Conservation (phyloP, 2,888 invertebrate species). For the Sinohyriopsis cumingii region DNA sequence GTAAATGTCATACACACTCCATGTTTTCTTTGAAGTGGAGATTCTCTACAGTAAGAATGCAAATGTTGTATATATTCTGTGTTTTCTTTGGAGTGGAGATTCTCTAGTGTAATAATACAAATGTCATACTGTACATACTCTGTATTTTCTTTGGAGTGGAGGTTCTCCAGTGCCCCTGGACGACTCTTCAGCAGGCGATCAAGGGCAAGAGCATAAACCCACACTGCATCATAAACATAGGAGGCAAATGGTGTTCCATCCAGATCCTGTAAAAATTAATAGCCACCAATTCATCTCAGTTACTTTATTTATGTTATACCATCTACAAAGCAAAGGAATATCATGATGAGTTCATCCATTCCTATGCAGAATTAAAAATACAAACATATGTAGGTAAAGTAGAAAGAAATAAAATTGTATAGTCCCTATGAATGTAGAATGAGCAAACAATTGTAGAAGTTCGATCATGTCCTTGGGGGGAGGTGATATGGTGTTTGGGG, state of each 20-base stretch:
- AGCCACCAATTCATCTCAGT: not conserved
- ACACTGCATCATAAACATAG: conserved; percentile 87
- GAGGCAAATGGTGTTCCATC: conserved; percentile 80
- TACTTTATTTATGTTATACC: not conserved
- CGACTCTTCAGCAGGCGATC: conserved; percentile 78
- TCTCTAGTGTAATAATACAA: too few relatives aligned
- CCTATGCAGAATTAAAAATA: not conserved
- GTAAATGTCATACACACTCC: conserved; percentile 45
- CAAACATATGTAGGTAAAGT: not conserved
- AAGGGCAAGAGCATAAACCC: conserved; percentile 84
- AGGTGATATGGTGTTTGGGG: too few relatives aligned
- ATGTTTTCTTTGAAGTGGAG: conserved; percentile 53
- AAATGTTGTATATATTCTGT: too few relatives aligned
- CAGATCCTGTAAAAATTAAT: conserved; percentile 39
- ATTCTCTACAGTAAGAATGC: conserved; percentile 43
- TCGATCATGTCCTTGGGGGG: too few relatives aligned
- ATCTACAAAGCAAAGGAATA: not conserved
- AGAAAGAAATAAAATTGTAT: not conserved
- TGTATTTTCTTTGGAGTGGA: conserved; percentile 58
- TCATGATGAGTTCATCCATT: not conserved
- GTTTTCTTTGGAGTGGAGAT: too few relatives aligned
- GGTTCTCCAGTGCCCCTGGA: conserved; percentile 70
- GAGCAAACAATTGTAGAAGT: too few relatives aligned
- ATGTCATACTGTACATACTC: conserved; percentile 38
- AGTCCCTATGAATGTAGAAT: too few relatives aligned